phyloP scores from a whole-genome alignment of 2,113 vertebrate species.

The Panthera leo region DNA sequence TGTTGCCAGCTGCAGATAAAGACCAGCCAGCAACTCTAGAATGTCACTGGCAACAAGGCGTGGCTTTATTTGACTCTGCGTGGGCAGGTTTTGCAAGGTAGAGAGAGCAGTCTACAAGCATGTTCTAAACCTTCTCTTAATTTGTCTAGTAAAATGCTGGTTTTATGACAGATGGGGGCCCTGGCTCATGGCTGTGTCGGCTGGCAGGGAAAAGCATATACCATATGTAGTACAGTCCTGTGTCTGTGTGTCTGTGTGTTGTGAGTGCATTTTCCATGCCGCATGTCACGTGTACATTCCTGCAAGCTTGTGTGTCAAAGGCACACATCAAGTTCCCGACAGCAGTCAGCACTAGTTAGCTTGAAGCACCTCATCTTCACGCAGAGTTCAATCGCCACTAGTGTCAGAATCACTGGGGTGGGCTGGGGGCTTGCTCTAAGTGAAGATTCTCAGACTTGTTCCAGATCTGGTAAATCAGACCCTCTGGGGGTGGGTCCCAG shows the following conservation, averaged over 20 bases:
- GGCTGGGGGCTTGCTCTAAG: neutral
- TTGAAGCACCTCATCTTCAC: accelerated
- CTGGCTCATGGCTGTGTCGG: accelerated
- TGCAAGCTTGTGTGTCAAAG: neutral
- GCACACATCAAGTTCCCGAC: neutral
- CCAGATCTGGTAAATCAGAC: neutral
- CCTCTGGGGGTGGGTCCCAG: accelerated
- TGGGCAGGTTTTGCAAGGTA: neutral
- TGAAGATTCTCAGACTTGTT: too few species aligned
- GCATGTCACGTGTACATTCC: accelerated
- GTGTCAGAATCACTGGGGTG: neutral
- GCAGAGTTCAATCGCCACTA: neutral
- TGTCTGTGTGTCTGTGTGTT: neutral
- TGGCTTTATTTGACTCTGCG: neutral
- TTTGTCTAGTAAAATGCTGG: neutral
- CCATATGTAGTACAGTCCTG: accelerated
- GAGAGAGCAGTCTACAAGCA: neutral
- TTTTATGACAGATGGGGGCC: neutral
- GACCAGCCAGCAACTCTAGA: neutral
- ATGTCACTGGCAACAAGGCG: accelerated
- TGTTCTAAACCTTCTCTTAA: neutral
- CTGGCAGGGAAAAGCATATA: neutral
- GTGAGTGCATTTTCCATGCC: neutral
- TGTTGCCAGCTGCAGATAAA: neutral
- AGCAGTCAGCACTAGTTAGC: neutral